These are phyloP conservation scores for Bufo bufo DNA, from an alignment of 2,113 vertebrate genomes.

Conservation along the genomic window DNA sequence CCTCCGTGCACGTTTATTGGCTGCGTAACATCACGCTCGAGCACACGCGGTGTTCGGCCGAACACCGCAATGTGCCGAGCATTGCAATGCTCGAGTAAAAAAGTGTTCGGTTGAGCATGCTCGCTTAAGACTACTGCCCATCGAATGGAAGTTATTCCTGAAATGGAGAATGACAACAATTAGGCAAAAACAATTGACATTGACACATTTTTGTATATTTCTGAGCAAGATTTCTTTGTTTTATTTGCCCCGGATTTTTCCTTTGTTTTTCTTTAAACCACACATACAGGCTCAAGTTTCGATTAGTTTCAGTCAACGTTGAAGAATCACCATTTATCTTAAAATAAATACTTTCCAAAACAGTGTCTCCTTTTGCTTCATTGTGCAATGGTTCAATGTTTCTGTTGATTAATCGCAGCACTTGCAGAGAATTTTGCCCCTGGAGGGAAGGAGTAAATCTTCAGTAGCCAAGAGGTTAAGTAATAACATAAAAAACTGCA, in stretches of 20 bases:
- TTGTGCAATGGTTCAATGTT: conserved; percentile 35
- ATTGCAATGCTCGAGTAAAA: too few species aligned
- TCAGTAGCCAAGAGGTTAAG: conserved; percentile 49
- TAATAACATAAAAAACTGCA: conserved; percentile 31
- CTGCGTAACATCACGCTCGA: too few species aligned
- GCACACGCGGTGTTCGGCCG: too few species aligned
- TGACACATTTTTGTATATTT: too few species aligned
- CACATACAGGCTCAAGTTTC: neutral
- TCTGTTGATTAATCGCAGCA: conserved; percentile 18
- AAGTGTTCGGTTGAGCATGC: too few species aligned
- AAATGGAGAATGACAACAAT: too few species aligned
- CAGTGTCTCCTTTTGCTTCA: neutral
- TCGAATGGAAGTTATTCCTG: too few species aligned
- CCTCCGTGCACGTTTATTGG: too few species aligned
- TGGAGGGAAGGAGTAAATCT: conserved; percentile 30
- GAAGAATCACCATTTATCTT: conserved; percentile 18
- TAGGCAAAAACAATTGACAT: too few species aligned
- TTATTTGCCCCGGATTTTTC: neutral
- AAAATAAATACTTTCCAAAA: conserved; percentile 24
- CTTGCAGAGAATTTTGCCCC: conserved; percentile 22
- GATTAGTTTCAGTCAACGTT: neutral
- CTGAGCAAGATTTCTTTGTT: neutral
- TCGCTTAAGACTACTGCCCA: too few species aligned
- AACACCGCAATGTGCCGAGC: too few species aligned
- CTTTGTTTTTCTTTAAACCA: neutral